Base-by-base conservation (phyloP, 92 coral and sea anemone species). In the Porites divaricata region DNA sequence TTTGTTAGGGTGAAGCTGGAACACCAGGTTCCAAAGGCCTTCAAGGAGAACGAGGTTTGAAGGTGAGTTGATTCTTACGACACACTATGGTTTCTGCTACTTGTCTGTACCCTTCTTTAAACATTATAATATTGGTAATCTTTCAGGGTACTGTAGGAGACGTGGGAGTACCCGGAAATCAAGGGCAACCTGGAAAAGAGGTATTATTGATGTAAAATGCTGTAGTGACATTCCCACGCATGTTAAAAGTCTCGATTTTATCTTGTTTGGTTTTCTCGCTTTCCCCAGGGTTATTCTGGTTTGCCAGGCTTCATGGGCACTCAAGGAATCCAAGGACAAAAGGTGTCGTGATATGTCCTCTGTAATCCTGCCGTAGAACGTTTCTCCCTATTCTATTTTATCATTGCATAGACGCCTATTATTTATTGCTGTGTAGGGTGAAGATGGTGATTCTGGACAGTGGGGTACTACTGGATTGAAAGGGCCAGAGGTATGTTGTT, bases 101-200 rank as follows among this genome's bases (percentile, higher is more conserved):
- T 12, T 51, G 2, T 63, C 7, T 51, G 17, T 22, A 20, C 63
- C 9, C 63, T 16, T 63, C 51, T 6, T 20, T 41, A 11, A 7
- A 6, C 70, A 41, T 20, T 15, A 19, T 45, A 41, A 17, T 24
- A 7, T 16, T 52, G 16, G 2, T 28, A 20, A 24, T 80, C 20
- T 83, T 22, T 74, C n/a, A 94, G 98, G 98, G 98, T 73, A 75
- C 57, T 63, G 70, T 70, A 16, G 98, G 98, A 66, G 90, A 84
- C 20, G 76, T 57, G 48, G 98, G 98, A 76, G 21, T 51, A 13
- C 20, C 78, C 48, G 98, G 98, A 41, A 45, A n/a, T 67, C 85
- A 87, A 76, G 98, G 98, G 69, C 54, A 73, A 23, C 72, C 83
- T 70, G 98, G 98, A 54, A 80, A 80, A 62, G 93, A 87, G 89